Base-by-base conservation (phyloP, 2,888 invertebrate genomes). In the Lycia hirtaria region DNA sequence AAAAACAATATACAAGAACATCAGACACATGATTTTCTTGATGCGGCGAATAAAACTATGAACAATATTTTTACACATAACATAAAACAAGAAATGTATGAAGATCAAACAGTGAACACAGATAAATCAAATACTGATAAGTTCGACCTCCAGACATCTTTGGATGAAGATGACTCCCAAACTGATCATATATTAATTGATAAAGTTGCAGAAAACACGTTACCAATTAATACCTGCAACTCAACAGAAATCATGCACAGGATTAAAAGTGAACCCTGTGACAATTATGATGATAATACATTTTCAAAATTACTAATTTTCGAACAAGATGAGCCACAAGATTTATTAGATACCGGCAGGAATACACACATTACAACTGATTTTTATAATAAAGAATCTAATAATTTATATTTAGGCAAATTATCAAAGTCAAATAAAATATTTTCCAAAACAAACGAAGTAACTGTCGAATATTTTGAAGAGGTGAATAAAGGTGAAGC, bases 51-150 rank as follows among this genome's bases (percentile, higher is more conserved):
- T 9, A 4, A 10, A 32, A 4, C 4, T 9, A 22, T 1, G 9
- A 32, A 20, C 12, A 12, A 3, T 14, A 20, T n/a, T 35, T 32
- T 41, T 10, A 20, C n/a, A 9, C 22, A 48, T 3, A 33, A 38
- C 7, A 33, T 47, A 48, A 54, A 47, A 26, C 32, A 48, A 26
- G 54, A 48, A 44, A 35, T 28, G 9, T 9, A 26, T 17, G 17
- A 26, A 19, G 10, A 52, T 44, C 26, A 52, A 12, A 20, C 7
- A 10, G 35, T 7, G 9, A 24, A 40, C 17, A 41, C 5, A 10
- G 15, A 38, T 30, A 30, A 38, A 4, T 4, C 20, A n/a, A 14
- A 45, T 19, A 30, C 22, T 9, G 15, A 9, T 10, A 26, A 17
- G 2, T 2, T 15, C 3, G 3, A 41, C 14, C 4, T 19, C 19